These are phyloP conservation scores for Serranus cabrilla DNA, from an alignment of 2,797 vertebrate species.

Conservation along the genomic window DNA sequence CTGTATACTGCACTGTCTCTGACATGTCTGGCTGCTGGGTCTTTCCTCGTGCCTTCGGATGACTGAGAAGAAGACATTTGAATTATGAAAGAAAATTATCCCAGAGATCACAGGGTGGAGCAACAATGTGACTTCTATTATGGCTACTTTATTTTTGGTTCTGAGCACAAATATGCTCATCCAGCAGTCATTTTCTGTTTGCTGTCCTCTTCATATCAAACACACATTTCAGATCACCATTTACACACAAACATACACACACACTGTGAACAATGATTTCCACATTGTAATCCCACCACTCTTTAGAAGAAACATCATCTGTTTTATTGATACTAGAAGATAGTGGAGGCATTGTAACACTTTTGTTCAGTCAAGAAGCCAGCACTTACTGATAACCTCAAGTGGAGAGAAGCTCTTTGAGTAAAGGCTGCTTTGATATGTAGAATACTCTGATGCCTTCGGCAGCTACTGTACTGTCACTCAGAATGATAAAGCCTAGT, in stretches of 20 bases:
- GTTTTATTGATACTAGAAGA: conserved; percentile 64
- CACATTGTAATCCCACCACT: conserved; percentile 44
- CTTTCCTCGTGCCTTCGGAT: conserved; percentile 63
- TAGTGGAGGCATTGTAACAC: conserved; percentile 63
- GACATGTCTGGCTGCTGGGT: conserved; percentile 26
- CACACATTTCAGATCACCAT: conserved; percentile 51
- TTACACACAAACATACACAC: conserved; percentile 47
- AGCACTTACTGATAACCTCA: conserved; percentile 73
- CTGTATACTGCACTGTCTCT: conserved; percentile 17
- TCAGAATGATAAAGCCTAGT: conserved; percentile 74
- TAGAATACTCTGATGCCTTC: conserved; percentile 76
- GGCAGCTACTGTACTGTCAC: conserved; percentile 82
- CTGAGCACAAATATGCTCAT: background rate
- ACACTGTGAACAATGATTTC: conserved; percentile 66
- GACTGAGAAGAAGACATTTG: conserved; percentile 35
- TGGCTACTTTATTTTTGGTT: conserved; percentile 28
- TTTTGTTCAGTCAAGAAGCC: conserved; percentile 53
- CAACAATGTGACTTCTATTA: conserved; percentile 24
- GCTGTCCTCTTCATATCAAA: conserved; percentile 43
- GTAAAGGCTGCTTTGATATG: conserved; percentile 64
- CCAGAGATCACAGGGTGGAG: background rate
- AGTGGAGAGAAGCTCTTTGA: conserved; percentile 55
- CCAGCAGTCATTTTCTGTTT: conserved; percentile 30
- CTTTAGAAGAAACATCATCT: conserved; percentile 59
- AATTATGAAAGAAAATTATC: conserved; percentile 25